These are phyloP conservation scores for Neodiprion fabricii DNA, from an alignment of 1,140 invertebrate species.

Conservation along the genomic window DNA sequence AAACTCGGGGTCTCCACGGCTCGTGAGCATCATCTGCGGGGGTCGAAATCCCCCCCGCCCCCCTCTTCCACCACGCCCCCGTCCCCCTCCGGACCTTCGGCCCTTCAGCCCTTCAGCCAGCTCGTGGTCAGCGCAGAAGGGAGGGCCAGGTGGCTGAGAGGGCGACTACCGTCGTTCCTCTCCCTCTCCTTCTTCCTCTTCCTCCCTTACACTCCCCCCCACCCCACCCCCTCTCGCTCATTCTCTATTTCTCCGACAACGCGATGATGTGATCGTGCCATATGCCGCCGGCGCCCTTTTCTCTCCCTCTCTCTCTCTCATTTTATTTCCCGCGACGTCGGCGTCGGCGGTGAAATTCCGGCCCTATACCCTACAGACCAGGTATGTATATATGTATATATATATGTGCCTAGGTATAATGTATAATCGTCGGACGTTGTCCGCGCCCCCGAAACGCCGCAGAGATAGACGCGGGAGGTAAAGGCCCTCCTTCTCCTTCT, in stretches of 20 bases:
- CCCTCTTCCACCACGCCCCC: conserved; percentile 13
- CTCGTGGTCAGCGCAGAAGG: conserved; percentile 5
- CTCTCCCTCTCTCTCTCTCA: background rate
- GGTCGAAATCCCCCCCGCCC: conserved; percentile 3
- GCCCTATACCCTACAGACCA: background rate
- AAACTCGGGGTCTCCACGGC: background rate
- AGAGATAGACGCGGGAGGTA: background rate
- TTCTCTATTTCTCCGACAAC: conserved; percentile 23
- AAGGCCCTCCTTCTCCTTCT: background rate
- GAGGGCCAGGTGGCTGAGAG: background rate
- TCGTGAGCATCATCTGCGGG: background rate
- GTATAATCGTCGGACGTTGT: background rate
- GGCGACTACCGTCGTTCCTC: background rate
- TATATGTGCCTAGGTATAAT: conserved; percentile 28
- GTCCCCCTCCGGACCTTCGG: conserved; percentile 7
- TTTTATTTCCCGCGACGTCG: background rate
- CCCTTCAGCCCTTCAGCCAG: background rate
- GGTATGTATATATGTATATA: background rate
- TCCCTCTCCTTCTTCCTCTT: conserved; percentile 28
- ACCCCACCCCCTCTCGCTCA: background rate
- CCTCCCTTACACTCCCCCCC: conserved; percentile 20
- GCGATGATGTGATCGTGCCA: conserved; percentile 58
- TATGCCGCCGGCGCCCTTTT: conserved; percentile 52
- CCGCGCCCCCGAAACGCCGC: background rate
- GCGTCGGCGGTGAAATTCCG: too few species aligned